These are phyloP conservation scores for Glyptemys insculpta DNA, from an alignment of 2,797 vertebrate genomes.

Conservation along the genomic window DNA sequence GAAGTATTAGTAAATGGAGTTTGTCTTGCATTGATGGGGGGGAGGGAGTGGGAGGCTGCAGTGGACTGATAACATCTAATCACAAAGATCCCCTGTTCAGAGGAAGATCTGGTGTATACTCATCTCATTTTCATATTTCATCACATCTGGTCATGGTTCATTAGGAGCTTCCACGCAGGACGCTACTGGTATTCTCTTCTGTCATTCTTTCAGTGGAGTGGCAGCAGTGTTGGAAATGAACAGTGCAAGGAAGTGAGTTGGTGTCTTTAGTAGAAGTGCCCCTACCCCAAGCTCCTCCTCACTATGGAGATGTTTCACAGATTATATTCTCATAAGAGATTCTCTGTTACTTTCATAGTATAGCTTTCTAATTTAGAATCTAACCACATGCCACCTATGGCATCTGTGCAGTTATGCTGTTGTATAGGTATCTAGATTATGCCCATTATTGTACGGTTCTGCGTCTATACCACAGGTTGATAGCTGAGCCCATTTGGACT, in stretches of 20 bases:
- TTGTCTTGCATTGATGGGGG: not conserved
- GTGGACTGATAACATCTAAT: constrained; percentile 35
- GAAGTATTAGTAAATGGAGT: constrained; percentile 63
- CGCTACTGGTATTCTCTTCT: not conserved
- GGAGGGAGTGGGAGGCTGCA: constrained; percentile 11
- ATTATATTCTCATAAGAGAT: not conserved
- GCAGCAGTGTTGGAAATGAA: not conserved
- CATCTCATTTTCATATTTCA: not conserved
- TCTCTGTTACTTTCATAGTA: not conserved
- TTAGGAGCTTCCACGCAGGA: not conserved
- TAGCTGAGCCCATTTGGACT: not conserved
- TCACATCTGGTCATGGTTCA: accelerated
- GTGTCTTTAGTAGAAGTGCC: not conserved
- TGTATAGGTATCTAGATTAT: not conserved
- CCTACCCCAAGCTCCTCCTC: not conserved
- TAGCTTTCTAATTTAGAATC: not conserved
- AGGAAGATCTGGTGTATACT: constrained; percentile 12
- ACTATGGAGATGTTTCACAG: constrained; percentile 6
- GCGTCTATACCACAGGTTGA: not conserved
- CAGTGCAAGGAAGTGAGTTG: not conserved
- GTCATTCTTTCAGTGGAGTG: not conserved
- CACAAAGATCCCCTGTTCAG: not conserved
- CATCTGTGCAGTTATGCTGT: constrained; percentile 38
- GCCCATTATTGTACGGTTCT: not conserved
- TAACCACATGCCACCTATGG: accelerated